phyloP scores from a whole-genome alignment of 2,113 vertebrate genomes.

The Ranitomeya variabilis region DNA sequence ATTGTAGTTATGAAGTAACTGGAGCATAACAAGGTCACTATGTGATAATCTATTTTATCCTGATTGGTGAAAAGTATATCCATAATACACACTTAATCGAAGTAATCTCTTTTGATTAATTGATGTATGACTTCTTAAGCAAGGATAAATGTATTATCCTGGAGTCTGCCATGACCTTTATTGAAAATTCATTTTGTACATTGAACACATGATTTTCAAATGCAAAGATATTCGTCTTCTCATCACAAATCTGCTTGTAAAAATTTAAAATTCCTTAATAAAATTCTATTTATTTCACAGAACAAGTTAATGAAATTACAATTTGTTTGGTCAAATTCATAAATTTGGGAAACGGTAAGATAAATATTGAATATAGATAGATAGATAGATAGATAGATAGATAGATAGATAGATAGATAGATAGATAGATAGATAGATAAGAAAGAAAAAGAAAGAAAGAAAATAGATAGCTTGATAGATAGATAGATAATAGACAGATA shows the following conservation, averaged over 20 bases:
- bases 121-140: conserved; percentile 50
- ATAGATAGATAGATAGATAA: too few relatives aligned
- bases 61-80: conserved; percentile 51
- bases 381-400: too few relatives aligned
- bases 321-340: background rate
- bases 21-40: conserved; percentile 55
- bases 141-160: conserved; percentile 57
- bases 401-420: too few relatives aligned
- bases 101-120: conserved; percentile 59
- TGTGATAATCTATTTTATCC: conserved; percentile 55
- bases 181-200: conserved; percentile 15
- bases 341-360: background rate
- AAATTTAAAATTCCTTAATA: background rate
- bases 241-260: background rate
- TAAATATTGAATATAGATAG: too few relatives aligned
- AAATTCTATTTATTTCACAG: background rate
- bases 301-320: background rate
- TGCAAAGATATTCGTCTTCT: background rate
- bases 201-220: conserved; percentile 35
- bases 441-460: too few relatives aligned
- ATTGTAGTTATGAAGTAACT: conserved; percentile 39
- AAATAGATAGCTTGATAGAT: too few relatives aligned
- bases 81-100: conserved; percentile 57
- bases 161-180: conserved; percentile 47
- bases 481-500: too few relatives aligned